Percentiles rank a stretch among this genome's conserved stretches.
Evolutionary conservation across 2,797 vertebrate genomes (phyloP).

Genomic region (Cirrhinus mrigala): DNA sequence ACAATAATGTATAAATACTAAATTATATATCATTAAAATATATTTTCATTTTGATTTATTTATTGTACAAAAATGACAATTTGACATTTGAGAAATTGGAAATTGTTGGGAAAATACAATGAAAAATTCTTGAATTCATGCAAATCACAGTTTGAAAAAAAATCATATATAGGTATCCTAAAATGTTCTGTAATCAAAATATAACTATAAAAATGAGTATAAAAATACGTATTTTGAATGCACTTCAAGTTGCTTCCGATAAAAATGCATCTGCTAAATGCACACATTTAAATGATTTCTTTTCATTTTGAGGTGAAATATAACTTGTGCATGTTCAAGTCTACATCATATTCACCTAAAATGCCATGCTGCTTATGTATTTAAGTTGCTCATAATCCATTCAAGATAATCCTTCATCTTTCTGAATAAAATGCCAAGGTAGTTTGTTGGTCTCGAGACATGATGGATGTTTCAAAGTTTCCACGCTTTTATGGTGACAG

Average conservation of each 20-base stretch:
- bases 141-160: not conserved
- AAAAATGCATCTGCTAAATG: not conserved
- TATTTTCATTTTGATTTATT: not conserved
- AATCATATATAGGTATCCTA: not conserved
- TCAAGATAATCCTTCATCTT: not conserved
- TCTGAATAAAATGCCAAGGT: not conserved
- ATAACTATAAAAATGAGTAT: not conserved
- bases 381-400: not conserved
- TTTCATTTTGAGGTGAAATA: not conserved
- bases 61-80: not conserved
- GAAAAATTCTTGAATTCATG: not conserved
- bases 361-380: not conserved
- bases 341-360: not conserved
- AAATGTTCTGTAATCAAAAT: not conserved
- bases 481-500: slow-evolving; percentile 16
- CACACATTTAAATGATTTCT: not conserved
- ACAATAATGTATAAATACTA: not conserved
- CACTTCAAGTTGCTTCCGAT: not conserved
- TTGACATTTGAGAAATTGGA: not conserved
- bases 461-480: not conserved
- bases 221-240: not conserved
- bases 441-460: not conserved
- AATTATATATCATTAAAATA: not conserved
- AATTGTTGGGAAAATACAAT: not conserved
- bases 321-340: not conserved